phyloP scores from a whole-genome alignment of 2,797 vertebrate species.

The Menidia menidia region DNA sequence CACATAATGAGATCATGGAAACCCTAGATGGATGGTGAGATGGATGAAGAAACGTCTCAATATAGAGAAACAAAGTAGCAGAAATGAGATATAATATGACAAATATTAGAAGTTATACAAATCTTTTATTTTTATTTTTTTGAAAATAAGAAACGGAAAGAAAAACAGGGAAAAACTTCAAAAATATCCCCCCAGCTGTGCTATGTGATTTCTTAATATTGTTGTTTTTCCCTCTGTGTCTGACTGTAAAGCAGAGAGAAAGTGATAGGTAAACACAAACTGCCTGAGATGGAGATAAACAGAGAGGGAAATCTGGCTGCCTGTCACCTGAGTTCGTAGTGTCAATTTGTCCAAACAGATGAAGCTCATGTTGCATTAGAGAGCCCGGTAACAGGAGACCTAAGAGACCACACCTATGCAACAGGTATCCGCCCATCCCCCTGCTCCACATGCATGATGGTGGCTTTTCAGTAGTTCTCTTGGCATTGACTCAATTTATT shows the following conservation, averaged over 20 bases:
- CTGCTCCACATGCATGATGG: constrained; percentile 48
- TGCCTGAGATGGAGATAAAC: constrained; percentile 32
- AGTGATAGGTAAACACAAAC: constrained; percentile 18
- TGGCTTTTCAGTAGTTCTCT: not conserved
- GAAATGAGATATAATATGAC: not conserved
- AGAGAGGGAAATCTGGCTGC: constrained; percentile 87
- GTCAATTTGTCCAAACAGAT: constrained; percentile 85
- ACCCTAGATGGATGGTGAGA: constrained; percentile 86
- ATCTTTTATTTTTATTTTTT: not conserved
- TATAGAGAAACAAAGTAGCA: not conserved
- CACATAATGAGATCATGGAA: constrained; percentile 92
- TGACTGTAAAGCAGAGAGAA: constrained; percentile 1
- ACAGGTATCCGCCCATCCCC: constrained; percentile 69
- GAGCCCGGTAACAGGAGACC: constrained; percentile 79
- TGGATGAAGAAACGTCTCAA: constrained; percentile 23
- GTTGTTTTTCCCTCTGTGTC: not conserved
- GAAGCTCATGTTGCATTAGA: constrained; percentile 82
- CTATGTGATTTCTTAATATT: not conserved
- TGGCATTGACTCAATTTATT: not conserved
- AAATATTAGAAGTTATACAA: constrained; percentile 6
- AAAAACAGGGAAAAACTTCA: too few species aligned
- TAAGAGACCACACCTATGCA: constrained; percentile 79
- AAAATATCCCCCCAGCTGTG: too few species aligned
- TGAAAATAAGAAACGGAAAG: too few species aligned
- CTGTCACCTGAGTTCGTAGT: constrained; percentile 87